phyloP scores from a whole-genome alignment of 2,888 invertebrate species.

The Steromphala cineraria region DNA sequence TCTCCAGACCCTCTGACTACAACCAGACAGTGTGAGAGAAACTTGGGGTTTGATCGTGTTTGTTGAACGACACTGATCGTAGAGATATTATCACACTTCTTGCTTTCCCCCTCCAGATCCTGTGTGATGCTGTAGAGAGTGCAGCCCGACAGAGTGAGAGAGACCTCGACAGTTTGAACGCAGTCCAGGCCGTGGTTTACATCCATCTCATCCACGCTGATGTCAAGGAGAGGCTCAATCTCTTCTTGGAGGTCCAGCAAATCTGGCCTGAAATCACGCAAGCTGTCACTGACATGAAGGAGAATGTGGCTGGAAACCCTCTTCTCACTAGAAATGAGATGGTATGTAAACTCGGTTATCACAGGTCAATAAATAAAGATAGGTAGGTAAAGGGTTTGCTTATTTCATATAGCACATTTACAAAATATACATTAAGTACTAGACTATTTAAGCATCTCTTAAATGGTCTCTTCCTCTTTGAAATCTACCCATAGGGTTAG shows the following conservation, averaged over 20 bases:
- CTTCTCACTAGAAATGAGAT: slow-evolving; percentile 46
- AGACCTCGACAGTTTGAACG: neutral
- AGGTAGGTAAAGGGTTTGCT: no score
- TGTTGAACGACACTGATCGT: no score
- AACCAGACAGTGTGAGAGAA: no score
- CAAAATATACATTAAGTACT: no score
- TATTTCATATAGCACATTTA: no score
- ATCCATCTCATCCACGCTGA: slow-evolving; percentile 21
- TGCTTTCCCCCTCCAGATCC: slow-evolving; percentile 15
- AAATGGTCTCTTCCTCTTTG: no score
- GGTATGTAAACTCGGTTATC: slow-evolving; percentile 40
- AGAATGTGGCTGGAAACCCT: slow-evolving; percentile 37
- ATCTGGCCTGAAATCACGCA: slow-evolving; percentile 52
- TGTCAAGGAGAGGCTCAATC: slow-evolving; percentile 35
- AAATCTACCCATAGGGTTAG: no score
- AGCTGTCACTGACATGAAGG: slow-evolving; percentile 34
- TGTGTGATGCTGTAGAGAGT: slow-evolving; percentile 22
- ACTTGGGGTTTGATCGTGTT: no score
- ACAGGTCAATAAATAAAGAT: no score
- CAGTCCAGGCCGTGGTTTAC: slow-evolving; percentile 23
- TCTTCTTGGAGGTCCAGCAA: slow-evolving; percentile 49
- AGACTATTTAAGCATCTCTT: no score
- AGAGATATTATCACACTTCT: no score
- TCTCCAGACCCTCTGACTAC: slow-evolving; percentile 28
- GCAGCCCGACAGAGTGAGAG: slow-evolving; percentile 20